Base-by-base conservation (phyloP, 2,888 invertebrate genomes). In the Nomada lathburiana region DNA sequence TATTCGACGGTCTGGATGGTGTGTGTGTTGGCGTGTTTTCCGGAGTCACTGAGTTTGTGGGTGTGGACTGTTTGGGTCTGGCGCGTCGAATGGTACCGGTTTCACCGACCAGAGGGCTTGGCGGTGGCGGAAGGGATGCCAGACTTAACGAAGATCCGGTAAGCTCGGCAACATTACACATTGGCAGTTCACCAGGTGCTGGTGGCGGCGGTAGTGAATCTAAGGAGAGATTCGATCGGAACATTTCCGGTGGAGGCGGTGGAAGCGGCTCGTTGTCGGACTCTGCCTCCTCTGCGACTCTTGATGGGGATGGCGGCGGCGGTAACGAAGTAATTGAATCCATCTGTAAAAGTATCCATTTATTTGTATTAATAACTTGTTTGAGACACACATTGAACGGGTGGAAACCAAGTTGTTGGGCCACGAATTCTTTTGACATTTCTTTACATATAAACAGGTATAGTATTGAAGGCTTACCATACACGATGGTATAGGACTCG, bases 181-280 rank as follows among this genome's bases (percentile, higher is more conserved):
- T 93, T 7, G 95, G 95, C 29, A 95, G 89, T 82, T 95, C 95
- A 71, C 94, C 94, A 7, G 96, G 96, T 57, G 96, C 96, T 64
- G 95, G 97, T 0, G 97, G 97, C 20, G 97, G 97, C 0, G 97
- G 97, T 79, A 97, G 93, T n/a, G 97, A 97, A 88, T 97, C 97
- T 57, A 97, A 93, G 36, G 97, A 97, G 16, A 97, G 94, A 18
- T 96, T 97, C 0, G 97, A 97, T 71, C 97, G 96, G 91, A 97
- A 96, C 95, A 97, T 96, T 88, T 96, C 96, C 2, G 95, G 95
- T 0, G 97, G 97, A 0, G 97, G 97, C 2, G 97, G 97, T 0
- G 97, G 97, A 23, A 96, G 94, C 1, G 96, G 96, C 72, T 94
- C 93, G 76, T 94, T 92, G 82, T 95, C 95, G 65, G 95, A 95